phyloP scores from a whole-genome alignment of 2,113 vertebrate genomes.

The Dinomys branickii region DNA sequence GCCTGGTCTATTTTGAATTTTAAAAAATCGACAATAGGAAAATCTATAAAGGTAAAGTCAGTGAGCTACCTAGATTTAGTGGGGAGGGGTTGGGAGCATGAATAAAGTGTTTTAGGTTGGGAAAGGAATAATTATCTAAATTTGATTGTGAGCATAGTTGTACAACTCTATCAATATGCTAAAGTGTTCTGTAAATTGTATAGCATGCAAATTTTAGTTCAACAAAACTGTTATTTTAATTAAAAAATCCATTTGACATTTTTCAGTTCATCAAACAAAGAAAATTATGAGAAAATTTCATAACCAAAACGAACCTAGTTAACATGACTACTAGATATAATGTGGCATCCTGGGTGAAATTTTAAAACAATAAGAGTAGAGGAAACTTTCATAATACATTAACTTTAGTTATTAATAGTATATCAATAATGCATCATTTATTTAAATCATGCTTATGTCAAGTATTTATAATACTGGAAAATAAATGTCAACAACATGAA shows the following conservation, averaged over 20 bases:
- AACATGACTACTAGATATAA: background rate
- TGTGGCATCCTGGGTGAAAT: background rate
- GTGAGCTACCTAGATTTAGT: background rate
- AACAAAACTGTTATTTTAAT: background rate
- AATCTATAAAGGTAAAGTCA: background rate
- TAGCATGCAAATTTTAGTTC: background rate
- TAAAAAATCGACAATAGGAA: background rate
- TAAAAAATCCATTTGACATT: background rate
- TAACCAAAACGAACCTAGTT: background rate
- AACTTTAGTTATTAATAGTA: background rate
- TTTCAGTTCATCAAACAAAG: background rate
- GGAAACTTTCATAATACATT: background rate
- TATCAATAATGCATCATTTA: background rate
- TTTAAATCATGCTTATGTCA: background rate
- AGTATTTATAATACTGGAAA: background rate
- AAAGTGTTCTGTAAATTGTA: background rate
- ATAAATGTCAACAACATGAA: background rate
- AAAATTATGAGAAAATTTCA: background rate
- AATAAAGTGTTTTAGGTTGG: background rate
- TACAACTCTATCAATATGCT: background rate
- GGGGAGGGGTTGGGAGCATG: background rate
- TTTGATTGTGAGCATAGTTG: background rate
- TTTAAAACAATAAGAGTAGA: background rate
- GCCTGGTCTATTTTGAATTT: background rate
- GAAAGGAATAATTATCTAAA: background rate